Percentiles rank a stretch among this genome's conserved stretches.
These are phyloP conservation scores for Andrena dorsata DNA, from an alignment of 2,888 invertebrate genomes.

Conservation along the genomic window DNA sequence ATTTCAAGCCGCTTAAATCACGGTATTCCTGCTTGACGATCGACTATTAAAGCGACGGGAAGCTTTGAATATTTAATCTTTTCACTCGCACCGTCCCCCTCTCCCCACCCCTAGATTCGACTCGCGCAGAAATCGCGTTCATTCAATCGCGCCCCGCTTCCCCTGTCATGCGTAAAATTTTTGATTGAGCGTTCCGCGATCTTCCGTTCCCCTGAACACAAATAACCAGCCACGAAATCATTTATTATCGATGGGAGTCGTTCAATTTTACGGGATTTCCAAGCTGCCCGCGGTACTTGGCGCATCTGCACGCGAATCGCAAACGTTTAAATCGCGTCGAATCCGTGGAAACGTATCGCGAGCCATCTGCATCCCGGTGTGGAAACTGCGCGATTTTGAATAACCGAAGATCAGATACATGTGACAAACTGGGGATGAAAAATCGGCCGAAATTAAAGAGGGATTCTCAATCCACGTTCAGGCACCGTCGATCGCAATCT, in stretches of 20 bases:
- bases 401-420: no score
- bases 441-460: no score
- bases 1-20: slow-evolving; percentile 28
- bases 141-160: slow-evolving; percentile 30
- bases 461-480: no score
- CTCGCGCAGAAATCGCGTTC: slow-evolving; percentile 25
- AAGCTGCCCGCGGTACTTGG: neutral
- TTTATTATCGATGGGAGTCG: slow-evolving; percentile 27
- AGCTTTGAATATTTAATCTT: slow-evolving; percentile 36
- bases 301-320: neutral
- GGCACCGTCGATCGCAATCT: no score
- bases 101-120: neutral
- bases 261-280: slow-evolving; percentile 26
- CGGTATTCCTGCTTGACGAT: slow-evolving; percentile 8
- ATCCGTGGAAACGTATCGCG: neutral
- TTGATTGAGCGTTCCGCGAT: slow-evolving; percentile 44
- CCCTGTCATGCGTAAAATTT: slow-evolving; percentile 48
- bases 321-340: neutral
- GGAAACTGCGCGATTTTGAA: no score
- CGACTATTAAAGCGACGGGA: slow-evolving; percentile 24
- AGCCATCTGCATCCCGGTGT: neutral
- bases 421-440: no score
- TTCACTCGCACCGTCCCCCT: neutral
- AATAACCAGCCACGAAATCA: slow-evolving; percentile 31
- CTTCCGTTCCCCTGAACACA: slow-evolving; percentile 46